Base-by-base conservation (phyloP, 2,888 invertebrate genomes). In the Rotaria macrura region DNA sequence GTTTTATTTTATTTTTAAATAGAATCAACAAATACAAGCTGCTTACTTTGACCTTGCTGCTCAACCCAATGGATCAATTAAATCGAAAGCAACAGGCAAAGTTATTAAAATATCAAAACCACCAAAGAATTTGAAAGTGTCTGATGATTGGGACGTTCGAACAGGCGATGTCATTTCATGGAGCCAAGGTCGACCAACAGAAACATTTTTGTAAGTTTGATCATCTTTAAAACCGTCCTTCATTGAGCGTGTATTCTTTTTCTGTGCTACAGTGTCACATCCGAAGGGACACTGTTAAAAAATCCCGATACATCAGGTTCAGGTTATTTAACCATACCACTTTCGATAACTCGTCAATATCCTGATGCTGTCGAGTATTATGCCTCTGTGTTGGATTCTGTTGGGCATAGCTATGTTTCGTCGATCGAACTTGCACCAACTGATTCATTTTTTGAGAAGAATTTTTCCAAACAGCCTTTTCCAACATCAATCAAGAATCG, bases 281-380 rank as follows among this genome's bases (percentile, higher is more conserved):
- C 40, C 10, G 79, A 79, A n/a, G 43, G 79, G n/a, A 79, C 40
- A 79, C 43, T 79, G 25, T n/a, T 79, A 12, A 79, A 79, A n/a
- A 79, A 79, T 79, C 79, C 79, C n/a, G 79, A 79, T 43, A 40
- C n/a, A 43, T 79, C 79, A 25, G 79, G 79, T n/a, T 79, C 79
- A 25, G 79, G 79, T 43, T 79, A 79, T 43, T 79, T 79, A 79
- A 79, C 79, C 43, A 43, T 79, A 7, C 79, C 79, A 79, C 43
- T 79, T 14, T 43, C 79, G 25, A 79, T 79, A 43, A 40, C 79
- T 14, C 38, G n/a, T 9, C 65, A 65, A 65, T 65, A 34, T 65
- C 38, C 65, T 17, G 34, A 65, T 65, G 65, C 29, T 17, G 17
- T 65, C 29, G 20, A 65, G 34, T 29, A 17, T 29, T 65, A 17